Conservation (phyloP, 2,113 vertebrate genomes). For the Heliornis fulica region DNA sequence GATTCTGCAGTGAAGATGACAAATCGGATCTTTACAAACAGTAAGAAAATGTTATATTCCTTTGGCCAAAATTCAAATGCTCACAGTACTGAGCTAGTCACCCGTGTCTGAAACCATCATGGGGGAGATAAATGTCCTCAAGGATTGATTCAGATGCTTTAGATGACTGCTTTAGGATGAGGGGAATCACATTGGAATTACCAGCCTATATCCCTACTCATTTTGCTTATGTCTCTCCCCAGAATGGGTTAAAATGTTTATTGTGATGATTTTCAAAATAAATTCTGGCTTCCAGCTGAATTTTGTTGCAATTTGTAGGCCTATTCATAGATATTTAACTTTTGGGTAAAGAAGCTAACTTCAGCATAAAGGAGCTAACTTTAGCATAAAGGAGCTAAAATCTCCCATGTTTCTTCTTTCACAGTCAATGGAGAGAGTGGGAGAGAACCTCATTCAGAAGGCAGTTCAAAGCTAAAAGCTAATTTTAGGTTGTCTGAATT, state of each 20-base stretch:
- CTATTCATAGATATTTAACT: neutral
- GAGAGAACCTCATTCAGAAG: neutral
- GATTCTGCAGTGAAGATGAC: neutral
- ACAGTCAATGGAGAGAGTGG: neutral
- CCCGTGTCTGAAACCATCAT: neutral
- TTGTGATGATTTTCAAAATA: neutral
- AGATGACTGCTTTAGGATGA: neutral
- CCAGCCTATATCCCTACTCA: neutral
- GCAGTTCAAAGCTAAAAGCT: neutral
- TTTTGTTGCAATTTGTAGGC: neutral
- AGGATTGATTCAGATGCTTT: neutral
- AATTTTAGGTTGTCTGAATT: neutral
- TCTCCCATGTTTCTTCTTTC: neutral
- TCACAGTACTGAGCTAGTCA: neutral
- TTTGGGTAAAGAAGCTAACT: neutral
- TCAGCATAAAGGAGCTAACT: neutral
- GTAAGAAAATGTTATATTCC: neutral
- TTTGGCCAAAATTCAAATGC: neutral
- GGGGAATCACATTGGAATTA: neutral
- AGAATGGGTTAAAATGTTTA: neutral
- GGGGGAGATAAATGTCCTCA: neutral
- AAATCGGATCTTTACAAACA: neutral
- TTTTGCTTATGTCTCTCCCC: neutral
- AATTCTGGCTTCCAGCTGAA: neutral
- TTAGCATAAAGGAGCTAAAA: neutral